phyloP scores from a whole-genome alignment of 2,888 invertebrate genomes.

The Parnassius glacialis region DNA sequence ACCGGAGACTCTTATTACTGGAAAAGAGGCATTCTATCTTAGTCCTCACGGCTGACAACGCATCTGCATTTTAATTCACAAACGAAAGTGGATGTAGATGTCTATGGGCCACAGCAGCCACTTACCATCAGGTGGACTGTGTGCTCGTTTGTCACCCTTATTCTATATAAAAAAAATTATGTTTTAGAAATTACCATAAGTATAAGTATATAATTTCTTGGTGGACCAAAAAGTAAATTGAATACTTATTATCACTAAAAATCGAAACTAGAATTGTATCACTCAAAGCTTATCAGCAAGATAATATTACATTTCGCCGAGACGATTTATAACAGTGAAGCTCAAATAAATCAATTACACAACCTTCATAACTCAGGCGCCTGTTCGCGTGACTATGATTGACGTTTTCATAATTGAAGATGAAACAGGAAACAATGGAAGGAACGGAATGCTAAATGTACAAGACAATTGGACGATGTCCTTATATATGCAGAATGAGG shows the following conservation, averaged over 20 bases:
- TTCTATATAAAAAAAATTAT: too few species aligned
- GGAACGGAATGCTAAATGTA: background rate
- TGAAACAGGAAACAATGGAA: constrained; percentile 5
- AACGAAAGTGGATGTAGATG: too few species aligned
- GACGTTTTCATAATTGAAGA: constrained; percentile 6
- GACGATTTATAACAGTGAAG: constrained; percentile 3
- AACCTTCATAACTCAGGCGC: constrained; percentile 2
- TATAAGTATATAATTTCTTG: too few species aligned
- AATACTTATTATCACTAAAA: background rate
- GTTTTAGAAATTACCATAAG: too few species aligned
- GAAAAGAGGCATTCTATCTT: too few species aligned
- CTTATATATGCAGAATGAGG: background rate
- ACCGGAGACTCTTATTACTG: too few species aligned
- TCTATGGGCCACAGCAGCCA: too few species aligned
- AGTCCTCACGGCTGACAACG: too few species aligned
- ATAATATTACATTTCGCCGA: background rate
- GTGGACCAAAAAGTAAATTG: too few species aligned
- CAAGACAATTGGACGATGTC: background rate
- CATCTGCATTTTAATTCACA: too few species aligned
- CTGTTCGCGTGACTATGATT: background rate
- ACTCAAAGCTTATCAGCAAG: constrained; percentile 2
- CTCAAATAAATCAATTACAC: constrained; percentile 5
- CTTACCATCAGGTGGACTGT: too few species aligned
- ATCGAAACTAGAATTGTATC: background rate
- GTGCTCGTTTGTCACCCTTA: too few species aligned